phyloP scores from a whole-genome alignment of 2,888 invertebrate species.

The Operophtera brumata region DNA sequence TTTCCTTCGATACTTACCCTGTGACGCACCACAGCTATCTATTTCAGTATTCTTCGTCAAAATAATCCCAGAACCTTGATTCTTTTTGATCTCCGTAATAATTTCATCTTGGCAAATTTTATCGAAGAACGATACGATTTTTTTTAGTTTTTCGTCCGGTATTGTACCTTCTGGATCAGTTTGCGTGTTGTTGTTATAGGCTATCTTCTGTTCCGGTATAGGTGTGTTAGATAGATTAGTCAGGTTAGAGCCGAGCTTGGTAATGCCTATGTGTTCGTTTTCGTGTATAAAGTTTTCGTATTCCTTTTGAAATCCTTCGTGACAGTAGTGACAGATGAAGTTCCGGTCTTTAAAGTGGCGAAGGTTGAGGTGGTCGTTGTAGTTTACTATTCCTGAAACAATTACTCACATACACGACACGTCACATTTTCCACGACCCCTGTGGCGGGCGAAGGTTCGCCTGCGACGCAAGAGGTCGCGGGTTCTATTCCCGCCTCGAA shows the following conservation, averaged over 20 bases:
- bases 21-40: not conserved
- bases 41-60: conserved; percentile 37
- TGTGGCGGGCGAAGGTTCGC: too few species aligned
- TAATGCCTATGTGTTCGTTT: conserved; percentile 66
- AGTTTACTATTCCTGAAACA: conserved; percentile 68
- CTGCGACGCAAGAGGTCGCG: too few species aligned
- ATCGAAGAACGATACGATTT: conserved; percentile 71
- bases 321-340: conserved; percentile 65
- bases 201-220: too few species aligned
- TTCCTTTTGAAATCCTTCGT: conserved; percentile 64
- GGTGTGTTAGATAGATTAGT: conserved; percentile 26
- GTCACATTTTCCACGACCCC: too few species aligned
- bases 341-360: conserved; percentile 63
- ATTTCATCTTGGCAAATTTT: conserved; percentile 57
- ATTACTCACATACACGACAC: too few species aligned
- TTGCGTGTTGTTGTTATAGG: conserved; percentile 50
- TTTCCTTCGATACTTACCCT: not conserved
- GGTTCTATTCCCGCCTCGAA: too few species aligned
- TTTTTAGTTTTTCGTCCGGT: conserved; percentile 66
- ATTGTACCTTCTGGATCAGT: conserved; percentile 57
- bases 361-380: conserved; percentile 70
- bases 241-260: conserved; percentile 40
- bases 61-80: conserved; percentile 48
- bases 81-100: conserved; percentile 50
- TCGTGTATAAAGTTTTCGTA: conserved; percentile 59